These are phyloP conservation scores for Zoanthus sociatus DNA, from an alignment of 92 coral and sea anemone species.

Conservation along the genomic window DNA sequence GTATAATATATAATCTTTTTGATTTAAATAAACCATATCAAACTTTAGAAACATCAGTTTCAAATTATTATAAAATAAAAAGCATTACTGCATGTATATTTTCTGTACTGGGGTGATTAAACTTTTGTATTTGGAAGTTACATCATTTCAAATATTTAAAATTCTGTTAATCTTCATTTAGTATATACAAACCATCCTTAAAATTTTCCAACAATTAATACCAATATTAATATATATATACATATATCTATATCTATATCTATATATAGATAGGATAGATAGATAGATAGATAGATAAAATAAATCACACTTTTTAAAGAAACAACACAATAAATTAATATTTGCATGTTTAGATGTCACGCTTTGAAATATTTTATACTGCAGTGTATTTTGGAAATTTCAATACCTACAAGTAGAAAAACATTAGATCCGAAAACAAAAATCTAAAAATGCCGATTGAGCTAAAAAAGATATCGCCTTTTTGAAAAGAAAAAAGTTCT, in stretches of 20 bases:
- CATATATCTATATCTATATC: too few species aligned
- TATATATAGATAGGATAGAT: neutral
- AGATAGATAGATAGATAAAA: neutral
- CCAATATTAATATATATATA: neutral
- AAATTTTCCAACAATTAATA: neutral
- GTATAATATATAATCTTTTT: neutral
- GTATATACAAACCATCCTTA: neutral
- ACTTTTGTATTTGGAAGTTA: too few species aligned
- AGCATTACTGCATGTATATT: neutral
- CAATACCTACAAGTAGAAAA: neutral
- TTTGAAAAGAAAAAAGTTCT: neutral
- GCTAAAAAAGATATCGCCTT: neutral
- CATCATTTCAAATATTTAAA: too few species aligned
- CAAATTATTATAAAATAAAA: neutral
- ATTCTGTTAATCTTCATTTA: too few species aligned
- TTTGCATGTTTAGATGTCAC: conserved; percentile 17
- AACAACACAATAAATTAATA: neutral
- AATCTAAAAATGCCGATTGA: neutral
- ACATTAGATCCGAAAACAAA: neutral
- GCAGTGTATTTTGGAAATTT: neutral
- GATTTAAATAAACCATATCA: neutral
- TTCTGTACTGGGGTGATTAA: neutral
- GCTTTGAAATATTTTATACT: neutral
- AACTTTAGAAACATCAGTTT: neutral
- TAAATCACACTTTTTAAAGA: neutral